Conservation (phyloP, 1,140 invertebrate genomes). For the Lineus longissimus region DNA sequence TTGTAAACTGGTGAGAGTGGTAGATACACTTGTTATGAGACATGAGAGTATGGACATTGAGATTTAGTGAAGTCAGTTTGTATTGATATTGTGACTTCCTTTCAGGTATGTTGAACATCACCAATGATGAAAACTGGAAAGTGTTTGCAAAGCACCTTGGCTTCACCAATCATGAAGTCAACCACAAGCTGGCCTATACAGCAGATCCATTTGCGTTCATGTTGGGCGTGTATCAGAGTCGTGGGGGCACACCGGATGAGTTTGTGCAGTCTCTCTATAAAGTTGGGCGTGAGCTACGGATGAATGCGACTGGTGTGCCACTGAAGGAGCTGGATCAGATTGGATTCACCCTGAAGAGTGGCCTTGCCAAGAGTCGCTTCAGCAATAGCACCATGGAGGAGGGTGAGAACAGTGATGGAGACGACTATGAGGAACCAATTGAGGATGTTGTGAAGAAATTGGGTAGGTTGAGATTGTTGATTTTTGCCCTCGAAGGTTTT, state of each 20-base stretch:
- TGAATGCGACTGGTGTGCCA: slow-evolving; percentile 3
- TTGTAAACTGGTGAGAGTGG: too few relatives aligned
- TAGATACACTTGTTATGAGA: too few relatives aligned
- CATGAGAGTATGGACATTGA: too few relatives aligned
- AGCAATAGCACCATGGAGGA: background rate
- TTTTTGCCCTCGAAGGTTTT: background rate
- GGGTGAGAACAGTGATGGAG: background rate
- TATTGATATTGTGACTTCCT: too few relatives aligned
- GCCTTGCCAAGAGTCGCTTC: background rate
- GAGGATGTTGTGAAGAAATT: background rate
- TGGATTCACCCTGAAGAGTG: background rate
- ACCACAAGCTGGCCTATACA: slow-evolving; percentile 24
- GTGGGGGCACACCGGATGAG: slow-evolving; percentile 43
- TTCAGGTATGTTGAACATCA: slow-evolving; percentile 28
- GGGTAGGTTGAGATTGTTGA: background rate
- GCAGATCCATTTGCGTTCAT: slow-evolving; percentile 38
- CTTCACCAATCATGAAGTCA: slow-evolving; percentile 42
- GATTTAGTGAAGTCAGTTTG: too few relatives aligned
- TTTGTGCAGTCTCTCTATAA: slow-evolving; percentile 40
- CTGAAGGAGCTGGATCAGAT: background rate
- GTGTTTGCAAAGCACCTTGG: slow-evolving; percentile 38
- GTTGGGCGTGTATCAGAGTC: slow-evolving; percentile 27
- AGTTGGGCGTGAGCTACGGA: slow-evolving; percentile 28
- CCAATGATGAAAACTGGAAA: slow-evolving; percentile 42
- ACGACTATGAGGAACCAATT: background rate